Evolutionary conservation across 2,113 vertebrate genomes (phyloP).

Genomic region (Charina bottae): DNA sequence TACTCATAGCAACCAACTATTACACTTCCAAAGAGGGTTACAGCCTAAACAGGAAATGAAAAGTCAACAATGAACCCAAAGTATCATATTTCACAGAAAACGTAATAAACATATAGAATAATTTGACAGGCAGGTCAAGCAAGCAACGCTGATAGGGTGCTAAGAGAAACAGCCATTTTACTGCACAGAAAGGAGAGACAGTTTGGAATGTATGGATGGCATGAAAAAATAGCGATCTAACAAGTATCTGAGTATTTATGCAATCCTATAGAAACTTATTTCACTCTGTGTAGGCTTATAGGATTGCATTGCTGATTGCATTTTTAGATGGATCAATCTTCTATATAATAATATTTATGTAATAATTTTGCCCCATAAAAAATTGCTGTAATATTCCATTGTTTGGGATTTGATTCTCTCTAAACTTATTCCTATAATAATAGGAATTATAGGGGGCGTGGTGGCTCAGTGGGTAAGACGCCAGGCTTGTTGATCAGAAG

Average conservation of each 20-base stretch:
- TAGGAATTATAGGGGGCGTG: too few species aligned
- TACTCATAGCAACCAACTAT: neutral
- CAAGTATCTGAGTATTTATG: too few species aligned
- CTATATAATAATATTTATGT: neutral
- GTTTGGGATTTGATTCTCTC: conserved; percentile 34
- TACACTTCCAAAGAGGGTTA: conserved; percentile 21
- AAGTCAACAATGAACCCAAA: conserved; percentile 30
- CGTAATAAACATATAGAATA: conserved; percentile 32
- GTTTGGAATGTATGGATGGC: neutral
- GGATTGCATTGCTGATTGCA: neutral
- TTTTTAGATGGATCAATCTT: neutral
- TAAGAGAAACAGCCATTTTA: conserved; percentile 6
- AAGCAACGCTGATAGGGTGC: neutral
- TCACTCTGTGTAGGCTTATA: neutral
- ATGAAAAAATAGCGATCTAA: too few species aligned
- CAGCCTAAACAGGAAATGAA: conserved; percentile 42
- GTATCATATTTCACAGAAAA: conserved; percentile 35
- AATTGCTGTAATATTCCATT: conserved; percentile 21
- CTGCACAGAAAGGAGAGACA: neutral
- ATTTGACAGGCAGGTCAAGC: conserved; percentile 36
- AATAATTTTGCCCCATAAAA: conserved; percentile 7
- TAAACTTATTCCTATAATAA: too few species aligned
- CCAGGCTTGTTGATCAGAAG: too few species aligned
- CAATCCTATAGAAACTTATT: neutral
- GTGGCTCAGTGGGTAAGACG: too few species aligned